Evolutionary conservation across 1,140 invertebrate species (phyloP), one percentile per base, ranked within the genome.

Genomic region (Heliconius congener): DNA sequence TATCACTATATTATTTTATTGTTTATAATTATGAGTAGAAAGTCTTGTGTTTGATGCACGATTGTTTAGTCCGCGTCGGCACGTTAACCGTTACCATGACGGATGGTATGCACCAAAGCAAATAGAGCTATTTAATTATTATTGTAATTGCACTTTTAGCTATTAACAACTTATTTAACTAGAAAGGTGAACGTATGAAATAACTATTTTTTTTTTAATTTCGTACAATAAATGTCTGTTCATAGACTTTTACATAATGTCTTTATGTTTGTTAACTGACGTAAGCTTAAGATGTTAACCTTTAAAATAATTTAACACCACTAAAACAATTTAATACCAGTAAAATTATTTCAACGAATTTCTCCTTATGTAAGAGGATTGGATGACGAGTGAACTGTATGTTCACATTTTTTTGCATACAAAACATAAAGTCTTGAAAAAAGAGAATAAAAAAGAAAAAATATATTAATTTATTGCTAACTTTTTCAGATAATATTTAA

Each of bases 1-100:
- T 86, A 85, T 87, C 84, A 86, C 86, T 79, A 85, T 90, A 85
- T 84, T 84, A 89, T 89, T 90, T 91, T 88, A 93, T 91, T 93
- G 88, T 91, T 86, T 87, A 77, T 83, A 89, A 91, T 91, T 88
- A 85, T 83, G 84, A 88, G 83, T 89, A 88, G 90, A 93, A 91
- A 91, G 88, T 84, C 78, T 80, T 60, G 71, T 77, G 77, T 80
- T 77, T 37, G 37, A 74, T 71, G 60, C 72, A 60, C 74, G 79
- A 77, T 85, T 82, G 80, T 86, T 87, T 83, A 71, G 55, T 79
- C 75, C 78, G 79, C 79, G 55, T 79, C 77, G 78, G 79, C 78
- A 79, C 73, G 74, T 78, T 83, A 76, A 83, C 42, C 76, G 79
- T 80, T 79, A 73, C 80, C 73, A 71, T 83, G 84, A 82, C 82